These are phyloP conservation scores for Dreissena rostriformis DNA, from an alignment of 1,140 invertebrate genomes.

Conservation along the genomic window DNA sequence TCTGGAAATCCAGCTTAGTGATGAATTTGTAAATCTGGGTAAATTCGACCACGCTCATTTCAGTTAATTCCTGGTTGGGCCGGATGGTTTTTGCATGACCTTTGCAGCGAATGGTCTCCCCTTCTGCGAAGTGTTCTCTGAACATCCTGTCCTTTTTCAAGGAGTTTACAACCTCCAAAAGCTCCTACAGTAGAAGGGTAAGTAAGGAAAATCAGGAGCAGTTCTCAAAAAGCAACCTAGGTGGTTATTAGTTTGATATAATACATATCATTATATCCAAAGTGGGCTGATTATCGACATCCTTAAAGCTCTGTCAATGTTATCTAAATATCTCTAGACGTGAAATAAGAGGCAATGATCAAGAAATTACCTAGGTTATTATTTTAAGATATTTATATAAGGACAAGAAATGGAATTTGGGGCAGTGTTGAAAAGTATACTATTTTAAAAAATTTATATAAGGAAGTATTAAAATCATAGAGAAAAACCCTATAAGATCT, in stretches of 20 bases:
- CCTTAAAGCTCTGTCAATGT: not conserved
- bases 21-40: slow-evolving; percentile 49
- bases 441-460: no score
- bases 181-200: not conserved
- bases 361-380: not conserved
- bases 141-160: slow-evolving; percentile 6
- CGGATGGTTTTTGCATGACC: slow-evolving; percentile 27
- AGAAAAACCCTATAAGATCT: no score
- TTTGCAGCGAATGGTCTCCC: slow-evolving; percentile 28
- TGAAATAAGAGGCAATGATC: not conserved
- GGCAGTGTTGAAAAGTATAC: no score
- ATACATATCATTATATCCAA: not conserved
- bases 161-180: slow-evolving; percentile 28
- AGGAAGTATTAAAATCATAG: no score
- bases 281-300: no score
- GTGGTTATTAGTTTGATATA: not conserved
- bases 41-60: slow-evolving; percentile 39
- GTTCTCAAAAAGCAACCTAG: not conserved
- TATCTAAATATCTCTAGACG: not conserved
- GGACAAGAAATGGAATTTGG: no score
- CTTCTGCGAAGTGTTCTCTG: slow-evolving; percentile 14
- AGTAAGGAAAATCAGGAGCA: not conserved
- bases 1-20: slow-evolving; percentile 63
- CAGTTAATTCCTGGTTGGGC: slow-evolving; percentile 18
- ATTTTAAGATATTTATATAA: no score